These are phyloP conservation scores for Megamerina dolium DNA, from an alignment of 2,888 invertebrate species.

Conservation along the genomic window DNA sequence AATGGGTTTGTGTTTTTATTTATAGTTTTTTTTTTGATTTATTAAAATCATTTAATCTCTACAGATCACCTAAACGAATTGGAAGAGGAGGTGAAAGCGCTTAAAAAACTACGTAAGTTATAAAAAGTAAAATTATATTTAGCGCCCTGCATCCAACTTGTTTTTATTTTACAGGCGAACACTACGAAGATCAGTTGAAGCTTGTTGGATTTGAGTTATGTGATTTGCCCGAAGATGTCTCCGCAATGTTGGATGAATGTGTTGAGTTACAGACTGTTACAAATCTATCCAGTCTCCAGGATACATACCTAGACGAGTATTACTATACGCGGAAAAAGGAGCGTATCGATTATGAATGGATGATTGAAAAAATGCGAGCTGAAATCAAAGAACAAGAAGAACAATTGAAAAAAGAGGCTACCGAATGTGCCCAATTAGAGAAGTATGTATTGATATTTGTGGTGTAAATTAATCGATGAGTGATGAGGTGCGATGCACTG, in stretches of 20 bases:
- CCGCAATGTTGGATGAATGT: conserved; percentile 31
- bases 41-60: too few species aligned
- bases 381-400: conserved; percentile 28
- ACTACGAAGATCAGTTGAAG: conserved; percentile 37
- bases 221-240: conserved; percentile 37
- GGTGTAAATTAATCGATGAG: background rate
- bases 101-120: conserved; percentile 8
- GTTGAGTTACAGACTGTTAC: conserved; percentile 31
- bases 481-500: background rate
- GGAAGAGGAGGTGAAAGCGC: conserved; percentile 7
- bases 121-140: background rate
- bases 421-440: conserved; percentile 29
- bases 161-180: conserved; percentile 27
- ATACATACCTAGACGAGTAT: conserved; percentile 33
- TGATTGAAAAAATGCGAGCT: conserved; percentile 22
- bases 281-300: conserved; percentile 31
- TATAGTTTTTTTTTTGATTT: too few species aligned
- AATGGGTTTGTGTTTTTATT: background rate
- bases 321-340: conserved; percentile 33
- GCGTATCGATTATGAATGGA: conserved; percentile 27
- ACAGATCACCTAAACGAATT: too few species aligned
- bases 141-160: background rate
- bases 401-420: conserved; percentile 26
- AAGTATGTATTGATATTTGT: conserved; percentile 24
- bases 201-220: conserved; percentile 33